Evolutionary conservation across 2,797 vertebrate genomes (phyloP), one percentile per base, ranked within the genome.

Genomic region (Manis crassicaudata): DNA sequence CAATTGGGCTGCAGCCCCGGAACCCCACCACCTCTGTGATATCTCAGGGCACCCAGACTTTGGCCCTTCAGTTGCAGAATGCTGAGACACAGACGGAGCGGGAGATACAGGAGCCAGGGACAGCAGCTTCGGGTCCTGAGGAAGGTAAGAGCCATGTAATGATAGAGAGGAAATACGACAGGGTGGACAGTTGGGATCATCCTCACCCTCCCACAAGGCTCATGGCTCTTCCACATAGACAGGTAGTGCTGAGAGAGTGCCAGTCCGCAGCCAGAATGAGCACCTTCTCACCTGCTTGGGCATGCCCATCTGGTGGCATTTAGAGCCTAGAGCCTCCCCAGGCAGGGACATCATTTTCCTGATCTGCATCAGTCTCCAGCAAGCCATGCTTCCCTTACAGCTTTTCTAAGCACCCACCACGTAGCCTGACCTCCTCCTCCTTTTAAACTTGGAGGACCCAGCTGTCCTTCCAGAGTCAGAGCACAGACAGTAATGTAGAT

Each of bases 31-130:
- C 99, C 10, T 99, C 99, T 0, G 99, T 99, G 98, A 99, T 99
- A 18, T 99, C 99, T 27, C 99, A 99, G 97, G 99, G 99, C 92
- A 99, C 99, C 5, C 99, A 99, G 98, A 99, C 99, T 3, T 99
- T 99, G 63, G 99, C 99, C 0, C 98, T 99, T 65, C 99, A 99
- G 98, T 98, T 99, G 81, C 99, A 99, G 98, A 99, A 99, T 54
- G 99, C 99, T 0, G 99, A 99, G 98, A 99, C 99, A 0, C 99
- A 99, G 97, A 99, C 99, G 0, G 99, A 99, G 98, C 98, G 99
- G 97, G 99, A 99, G 92, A 98, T 99, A 8, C 98, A 99, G 17
- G 99, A 99, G 96, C 98, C 99, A 82, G 98, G 99, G 96, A 97
- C 97, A 6, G 80, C 99, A 17, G 97, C 98, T 89, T 97, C 98